These are phyloP conservation scores for Benitochromis conjunctus DNA, from an alignment of 2,113 vertebrate genomes.

Conservation along the genomic window DNA sequence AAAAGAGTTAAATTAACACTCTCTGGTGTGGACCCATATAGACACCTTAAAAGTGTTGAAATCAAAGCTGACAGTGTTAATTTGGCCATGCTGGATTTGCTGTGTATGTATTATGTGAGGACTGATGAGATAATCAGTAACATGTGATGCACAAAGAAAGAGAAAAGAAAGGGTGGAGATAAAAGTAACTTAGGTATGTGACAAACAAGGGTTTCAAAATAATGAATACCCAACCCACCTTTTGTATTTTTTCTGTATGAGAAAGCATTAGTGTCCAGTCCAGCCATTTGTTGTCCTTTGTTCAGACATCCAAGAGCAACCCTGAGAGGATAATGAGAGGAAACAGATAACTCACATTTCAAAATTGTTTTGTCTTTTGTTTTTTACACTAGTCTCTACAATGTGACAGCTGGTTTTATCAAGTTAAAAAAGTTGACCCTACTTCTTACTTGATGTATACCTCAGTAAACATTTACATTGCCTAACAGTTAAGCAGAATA, in stretches of 20 bases:
- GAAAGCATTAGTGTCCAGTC: background rate
- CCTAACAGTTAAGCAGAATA: background rate
- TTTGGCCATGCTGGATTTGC: no score
- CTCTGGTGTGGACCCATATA: no score
- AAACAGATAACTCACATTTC: background rate
- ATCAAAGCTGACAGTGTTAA: no score
- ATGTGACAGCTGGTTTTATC: background rate
- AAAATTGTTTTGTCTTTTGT: background rate
- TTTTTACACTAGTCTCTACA: background rate
- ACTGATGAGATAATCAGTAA: background rate
- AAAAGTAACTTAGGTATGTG: background rate
- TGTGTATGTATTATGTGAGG: rapidly evolving
- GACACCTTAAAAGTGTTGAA: no score
- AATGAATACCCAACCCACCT: background rate
- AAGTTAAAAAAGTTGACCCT: background rate
- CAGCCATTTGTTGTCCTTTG: background rate
- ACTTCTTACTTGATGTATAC: background rate
- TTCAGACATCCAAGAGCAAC: background rate
- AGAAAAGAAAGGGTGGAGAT: background rate
- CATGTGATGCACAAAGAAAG: background rate
- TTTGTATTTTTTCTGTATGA: background rate
- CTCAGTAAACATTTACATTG: background rate
- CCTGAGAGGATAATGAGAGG: background rate
- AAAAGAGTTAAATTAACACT: no score
- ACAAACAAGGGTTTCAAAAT: background rate